These are phyloP conservation scores for Plectropomus leopardus DNA, from an alignment of 2,113 vertebrate species.

Conservation along the genomic window DNA sequence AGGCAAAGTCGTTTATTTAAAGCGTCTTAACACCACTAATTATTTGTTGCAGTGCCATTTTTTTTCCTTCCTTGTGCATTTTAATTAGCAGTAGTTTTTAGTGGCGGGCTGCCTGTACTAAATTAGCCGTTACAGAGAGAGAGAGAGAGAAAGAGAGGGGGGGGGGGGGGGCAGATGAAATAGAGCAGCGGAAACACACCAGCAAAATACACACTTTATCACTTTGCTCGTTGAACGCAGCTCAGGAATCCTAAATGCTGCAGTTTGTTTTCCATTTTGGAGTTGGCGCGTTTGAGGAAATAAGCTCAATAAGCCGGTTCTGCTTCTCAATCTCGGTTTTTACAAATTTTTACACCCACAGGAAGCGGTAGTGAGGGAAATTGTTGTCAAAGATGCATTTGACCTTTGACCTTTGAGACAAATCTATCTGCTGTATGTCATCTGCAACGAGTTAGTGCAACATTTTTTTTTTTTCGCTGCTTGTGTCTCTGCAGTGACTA, in stretches of 20 bases:
- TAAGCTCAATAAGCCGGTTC: neutral
- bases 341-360: neutral
- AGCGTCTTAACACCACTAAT: constrained; percentile 81
- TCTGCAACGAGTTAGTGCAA: constrained; percentile 30
- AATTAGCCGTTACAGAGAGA: constrained; percentile 75
- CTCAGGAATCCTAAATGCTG: constrained; percentile 54
- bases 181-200: constrained; percentile 57
- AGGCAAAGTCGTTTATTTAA: constrained; percentile 81
- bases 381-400: constrained; percentile 49
- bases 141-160: constrained; percentile 36
- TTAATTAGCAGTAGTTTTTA: constrained; percentile 83
- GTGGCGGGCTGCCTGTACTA: constrained; percentile 76
- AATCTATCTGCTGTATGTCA: neutral
- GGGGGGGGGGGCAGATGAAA: constrained; percentile 56
- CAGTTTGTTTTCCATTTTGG: constrained; percentile 29
- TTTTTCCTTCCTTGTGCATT: constrained; percentile 72
- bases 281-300: neutral
- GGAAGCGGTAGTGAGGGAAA: constrained; percentile 37
- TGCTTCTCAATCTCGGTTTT: neutral
- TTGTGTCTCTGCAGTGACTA: constrained; percentile 28
- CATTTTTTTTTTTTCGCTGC: constrained; percentile 10
- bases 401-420: constrained; percentile 66
- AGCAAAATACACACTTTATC: constrained; percentile 63
- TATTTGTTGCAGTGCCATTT: constrained; percentile 82
- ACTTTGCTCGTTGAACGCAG: constrained; percentile 48